Base-by-base conservation (phyloP, 2,797 vertebrate genomes). In the Orestias chungarensis region DNA sequence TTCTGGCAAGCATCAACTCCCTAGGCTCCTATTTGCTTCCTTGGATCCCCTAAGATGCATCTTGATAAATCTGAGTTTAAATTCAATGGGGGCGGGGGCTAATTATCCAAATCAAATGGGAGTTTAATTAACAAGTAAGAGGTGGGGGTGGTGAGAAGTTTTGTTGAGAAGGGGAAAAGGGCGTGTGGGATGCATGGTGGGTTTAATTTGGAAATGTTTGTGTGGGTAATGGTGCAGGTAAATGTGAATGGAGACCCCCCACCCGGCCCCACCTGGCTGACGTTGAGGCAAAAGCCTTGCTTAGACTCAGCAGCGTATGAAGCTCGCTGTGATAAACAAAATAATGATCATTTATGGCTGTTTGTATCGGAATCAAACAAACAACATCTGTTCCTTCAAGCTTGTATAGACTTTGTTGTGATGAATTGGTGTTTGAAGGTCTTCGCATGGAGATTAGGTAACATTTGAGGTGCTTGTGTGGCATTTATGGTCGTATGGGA, bases 321-420 rank as follows among this genome's bases (percentile, higher is more conserved):
- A 74, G 31, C 54, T 1, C 4, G 7, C 50, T 7, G 66, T 73
- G 72, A 62, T 42, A 43, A 82, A 76, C 11, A 43, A 44, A 59
- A 43, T 81, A 71, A 87, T 83, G 76, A 85, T 87, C 79, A 78
- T 83, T 85, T 78, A 74, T 57, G 67, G 70, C 67, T 44, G 66
- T 72, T 78, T 78, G 76, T 42, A 76, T 80, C 68, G 29, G 29
- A 77, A 68, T 44, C 57, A 59, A 78, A 47, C 67, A 79, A 84
- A 83, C 77, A 80, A 66, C 84, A 86, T 82, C 87, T 89, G 86
- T 35, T 84, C 52, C 68, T 40, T 31, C 0, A 59, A 70, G 70
- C 38, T 57, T 1, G 49, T 55, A 44, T 4, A 54, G 49, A 69
- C 55, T 65, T 69, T 4, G 52, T 23, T 7, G 55, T 74, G 52